Evolutionary conservation across 2,888 invertebrate genomes (phyloP).

Genomic region (Hyalella azteca): DNA sequence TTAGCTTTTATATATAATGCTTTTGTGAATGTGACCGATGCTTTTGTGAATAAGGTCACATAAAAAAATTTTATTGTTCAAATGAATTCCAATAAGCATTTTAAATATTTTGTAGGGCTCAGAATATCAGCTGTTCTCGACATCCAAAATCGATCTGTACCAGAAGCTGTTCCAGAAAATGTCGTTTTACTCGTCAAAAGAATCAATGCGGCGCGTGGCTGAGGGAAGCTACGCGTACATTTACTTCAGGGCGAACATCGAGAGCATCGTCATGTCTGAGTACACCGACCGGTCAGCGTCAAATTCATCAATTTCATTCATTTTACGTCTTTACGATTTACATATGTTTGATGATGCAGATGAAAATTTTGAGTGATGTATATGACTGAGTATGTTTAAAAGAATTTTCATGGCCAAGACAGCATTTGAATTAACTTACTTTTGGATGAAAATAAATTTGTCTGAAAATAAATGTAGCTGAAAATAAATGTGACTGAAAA

Average conservation of each 20-base stretch:
- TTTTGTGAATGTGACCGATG: neutral
- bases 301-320: too few species aligned
- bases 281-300: conserved; percentile 43
- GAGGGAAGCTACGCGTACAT: conserved; percentile 53
- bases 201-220: conserved; percentile 51
- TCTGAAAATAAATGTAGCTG: too few species aligned
- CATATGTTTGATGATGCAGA: too few species aligned
- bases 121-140: conserved; percentile 54
- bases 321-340: too few species aligned
- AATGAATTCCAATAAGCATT: neutral
- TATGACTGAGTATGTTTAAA: too few species aligned
- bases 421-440: too few species aligned
- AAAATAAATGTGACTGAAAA: too few species aligned
- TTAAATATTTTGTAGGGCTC: conserved; percentile 45
- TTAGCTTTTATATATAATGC: neutral
- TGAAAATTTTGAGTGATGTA: too few species aligned
- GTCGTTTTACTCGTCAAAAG: conserved; percentile 46
- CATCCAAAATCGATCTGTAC: conserved; percentile 50
- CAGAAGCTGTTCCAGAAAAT: conserved; percentile 48
- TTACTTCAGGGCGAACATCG: conserved; percentile 52
- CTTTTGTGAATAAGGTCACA: neutral
- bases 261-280: conserved; percentile 45
- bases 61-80: neutral
- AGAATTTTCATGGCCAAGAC: too few species aligned
- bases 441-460: too few species aligned